A percentile compares a stretch with the other conserved stretches of the same genome.
phyloP scores from a whole-genome alignment of 2,113 vertebrate species.

The Aptenodytes patagonicus region DNA sequence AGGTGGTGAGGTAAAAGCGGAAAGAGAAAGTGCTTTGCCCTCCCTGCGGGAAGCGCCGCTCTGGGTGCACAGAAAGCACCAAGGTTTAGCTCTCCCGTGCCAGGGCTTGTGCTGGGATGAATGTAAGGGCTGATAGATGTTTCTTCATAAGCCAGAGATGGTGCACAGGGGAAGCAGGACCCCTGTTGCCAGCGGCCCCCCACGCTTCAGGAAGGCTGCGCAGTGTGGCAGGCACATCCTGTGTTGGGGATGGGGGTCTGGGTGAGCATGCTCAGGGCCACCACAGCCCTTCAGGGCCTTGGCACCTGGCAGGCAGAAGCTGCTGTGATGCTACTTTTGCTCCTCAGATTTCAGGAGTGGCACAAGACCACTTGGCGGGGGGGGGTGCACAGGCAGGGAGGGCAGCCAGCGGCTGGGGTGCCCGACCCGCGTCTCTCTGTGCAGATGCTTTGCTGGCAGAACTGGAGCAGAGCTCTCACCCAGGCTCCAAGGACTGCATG shows the following conservation, averaged over 20 bases:
- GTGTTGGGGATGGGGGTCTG: rapidly evolving
- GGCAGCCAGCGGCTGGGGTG: neutral
- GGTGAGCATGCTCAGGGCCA: neutral
- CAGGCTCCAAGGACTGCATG: neutral
- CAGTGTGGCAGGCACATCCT: rapidly evolving
- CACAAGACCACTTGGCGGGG: rapidly evolving
- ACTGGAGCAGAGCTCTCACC: constrained; percentile 52
- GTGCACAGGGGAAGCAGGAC: rapidly evolving
- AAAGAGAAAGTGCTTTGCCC: neutral
- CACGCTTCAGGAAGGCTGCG: neutral
- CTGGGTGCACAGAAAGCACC: neutral
- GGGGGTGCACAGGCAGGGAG: neutral
- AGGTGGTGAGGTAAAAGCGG: rapidly evolving
- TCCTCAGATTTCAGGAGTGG: neutral
- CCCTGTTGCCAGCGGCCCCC: neutral
- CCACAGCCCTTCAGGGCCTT: rapidly evolving
- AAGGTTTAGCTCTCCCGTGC: neutral
- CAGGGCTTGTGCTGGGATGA: neutral
- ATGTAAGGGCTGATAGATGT: too few species aligned
- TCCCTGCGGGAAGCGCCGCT: neutral
- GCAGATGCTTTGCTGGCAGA: constrained; percentile 74
- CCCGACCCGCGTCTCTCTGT: rapidly evolving
- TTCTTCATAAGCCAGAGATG: neutral
- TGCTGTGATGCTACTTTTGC: neutral
- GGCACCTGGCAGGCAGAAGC: neutral